Evolutionary conservation across 2,888 invertebrate species (phyloP), one percentile per base, ranked within the genome.

Genomic region (Dorcus hopei): DNA sequence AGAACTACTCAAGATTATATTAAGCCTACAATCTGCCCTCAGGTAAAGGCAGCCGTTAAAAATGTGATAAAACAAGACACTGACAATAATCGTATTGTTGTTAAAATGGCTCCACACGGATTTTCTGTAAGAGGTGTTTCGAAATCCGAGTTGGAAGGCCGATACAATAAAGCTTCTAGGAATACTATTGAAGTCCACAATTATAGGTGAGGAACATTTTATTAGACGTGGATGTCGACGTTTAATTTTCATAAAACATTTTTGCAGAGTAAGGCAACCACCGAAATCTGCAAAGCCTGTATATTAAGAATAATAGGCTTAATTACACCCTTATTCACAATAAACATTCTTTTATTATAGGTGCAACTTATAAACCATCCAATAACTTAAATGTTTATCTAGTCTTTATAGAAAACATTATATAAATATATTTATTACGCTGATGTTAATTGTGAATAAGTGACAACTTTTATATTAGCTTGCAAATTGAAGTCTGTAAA

Each of bases 1-100:
- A 77, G 89, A 71, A 91, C 91, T 57, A 92, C 92, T 0, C 80
- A 89, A 67, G 85, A 88, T 69, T 92, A 92, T 78, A 84, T 84
- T 63, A 85, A 85, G 43, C 90, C 90, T 0, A 79, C 81, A 1
- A 84, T 89, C 49, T 88, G 89, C n/a, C 89, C 90, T 0, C 84
- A 86, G 57, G 85, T 90, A 59, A 87, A 87, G 72, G 89, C 86
- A 5, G 84, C 85, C 14, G 80, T 87, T 14, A 83, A 84, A 61
- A 85, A 84, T 60, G 84, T 86, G 40, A 79, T 87, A 52, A 71
- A 76, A 66, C 77, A 77, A 33, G 81, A 81, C 65, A 70, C 70
- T 49, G 76, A 77, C 42, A 75, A 72, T 57, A 75, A 73, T 62
- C 70, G 69, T 51, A 69, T 78, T 51, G 69, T 74, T 16, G 73